Evolutionary conservation across 2,113 vertebrate species (phyloP), one percentile per base, ranked within the genome.

Genomic region (Collichthys lucidus): DNA sequence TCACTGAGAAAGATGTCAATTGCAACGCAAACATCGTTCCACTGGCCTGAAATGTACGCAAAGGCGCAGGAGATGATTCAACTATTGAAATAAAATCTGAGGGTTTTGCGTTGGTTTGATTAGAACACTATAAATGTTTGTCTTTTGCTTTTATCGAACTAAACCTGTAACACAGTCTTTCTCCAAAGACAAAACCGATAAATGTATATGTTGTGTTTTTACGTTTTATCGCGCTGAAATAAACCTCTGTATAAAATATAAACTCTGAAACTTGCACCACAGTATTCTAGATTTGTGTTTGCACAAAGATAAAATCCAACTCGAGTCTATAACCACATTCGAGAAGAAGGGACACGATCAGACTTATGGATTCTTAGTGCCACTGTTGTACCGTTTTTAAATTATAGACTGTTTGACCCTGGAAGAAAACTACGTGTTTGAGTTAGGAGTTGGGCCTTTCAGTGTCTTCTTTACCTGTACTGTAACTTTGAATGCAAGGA

Each of bases 221-320:
- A 29, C 0, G 75, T 87, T 84, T 66, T 67, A 87, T 81, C 44
- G 24, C 16, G 79, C 77, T 83, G 87, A 91, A 86, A 90, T 88
- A 92, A 91, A 92, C 74, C 56, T 90, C 81, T 88, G 91, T 92
- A 93, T 90, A 92, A 93, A 93, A 93, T 92, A 94, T 93, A 93
- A 93, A 92, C 91, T 92, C 89, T 93, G 80, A 87, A 84, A 83
- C 84, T 87, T 59, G 84, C 80, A 79, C 74, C 87, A 87, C 82
- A 80, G 86, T 91, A 42, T 81, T 91, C 65, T 87, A 82, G 87
- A 83, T 80, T 87, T 62, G 74, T 77, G 84, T 83, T 78, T 88
- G 77, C 71, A 73, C 53, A 29, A 76, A 86, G 67, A 79, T 61
- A 75, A 81, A 72, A 52, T 83, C 76, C 77, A 72, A 69, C 74